Conservation (phyloP, 2,888 invertebrate species). For the Fabriciana adippe region DNA sequence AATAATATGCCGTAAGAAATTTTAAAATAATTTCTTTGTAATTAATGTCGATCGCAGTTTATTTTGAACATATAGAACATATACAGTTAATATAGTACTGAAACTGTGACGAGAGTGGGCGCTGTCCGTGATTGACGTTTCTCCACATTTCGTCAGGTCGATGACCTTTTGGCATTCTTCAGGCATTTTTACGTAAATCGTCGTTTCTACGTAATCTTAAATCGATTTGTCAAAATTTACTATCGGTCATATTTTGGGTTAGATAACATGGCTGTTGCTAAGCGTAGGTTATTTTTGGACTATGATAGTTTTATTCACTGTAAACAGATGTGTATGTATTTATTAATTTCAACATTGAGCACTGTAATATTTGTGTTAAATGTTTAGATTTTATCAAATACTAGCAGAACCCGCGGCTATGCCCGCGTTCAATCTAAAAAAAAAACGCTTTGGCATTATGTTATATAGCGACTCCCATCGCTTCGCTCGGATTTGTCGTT, state of each 20-base stretch:
- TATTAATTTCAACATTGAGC: too few species aligned
- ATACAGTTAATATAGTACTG: slow-evolving; percentile 2
- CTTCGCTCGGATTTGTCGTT: too few species aligned
- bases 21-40: too few species aligned
- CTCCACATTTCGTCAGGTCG: slow-evolving; percentile 35
- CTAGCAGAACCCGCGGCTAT: too few species aligned
- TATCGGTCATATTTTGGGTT: slow-evolving; percentile 30
- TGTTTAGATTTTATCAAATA: too few species aligned
- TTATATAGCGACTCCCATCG: too few species aligned
- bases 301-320: not conserved
- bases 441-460: too few species aligned
- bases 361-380: too few species aligned
- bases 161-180: slow-evolving; percentile 37
- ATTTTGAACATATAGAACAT: not conserved
- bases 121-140: slow-evolving; percentile 38
- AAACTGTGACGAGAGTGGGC: slow-evolving; percentile 31
- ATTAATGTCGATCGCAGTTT: slow-evolving; percentile 3
- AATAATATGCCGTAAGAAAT: too few species aligned
- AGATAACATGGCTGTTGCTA: slow-evolving; percentile 25
- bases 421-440: too few species aligned
- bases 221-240: slow-evolving; percentile 35
- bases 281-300: too few species aligned
- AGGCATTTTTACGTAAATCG: slow-evolving; percentile 34
- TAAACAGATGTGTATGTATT: not conserved
- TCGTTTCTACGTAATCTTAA: slow-evolving; percentile 33